Evolutionary conservation across 2,113 vertebrate genomes (phyloP).

Genomic region (Pristiophorus japonicus): DNA sequence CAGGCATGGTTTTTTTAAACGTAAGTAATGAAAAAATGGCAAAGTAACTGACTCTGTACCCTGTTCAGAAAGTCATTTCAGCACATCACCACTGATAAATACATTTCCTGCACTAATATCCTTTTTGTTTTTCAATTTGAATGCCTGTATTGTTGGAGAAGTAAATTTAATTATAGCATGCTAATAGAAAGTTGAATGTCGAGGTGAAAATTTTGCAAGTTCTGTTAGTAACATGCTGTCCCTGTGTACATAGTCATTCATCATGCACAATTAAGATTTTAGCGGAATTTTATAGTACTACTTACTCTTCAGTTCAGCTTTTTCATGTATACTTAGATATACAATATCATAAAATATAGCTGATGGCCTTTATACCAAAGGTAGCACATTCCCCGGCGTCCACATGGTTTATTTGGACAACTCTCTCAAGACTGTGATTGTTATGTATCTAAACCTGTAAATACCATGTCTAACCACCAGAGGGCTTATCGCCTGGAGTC

Average conservation of each 20-base stretch:
- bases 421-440: too few relatives aligned
- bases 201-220: background rate
- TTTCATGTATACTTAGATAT: background rate
- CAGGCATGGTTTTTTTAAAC: background rate
- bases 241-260: background rate
- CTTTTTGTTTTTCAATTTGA: background rate
- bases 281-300: background rate
- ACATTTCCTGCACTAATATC: background rate
- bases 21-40: background rate
- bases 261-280: background rate
- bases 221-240: background rate
- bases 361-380: background rate
- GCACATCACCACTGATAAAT: background rate
- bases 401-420: background rate
- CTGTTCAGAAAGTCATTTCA: background rate
- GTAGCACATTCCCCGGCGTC: background rate
- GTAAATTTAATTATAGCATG: background rate
- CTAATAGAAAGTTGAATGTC: background rate
- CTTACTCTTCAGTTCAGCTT: background rate
- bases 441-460: too few relatives aligned
- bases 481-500: too few relatives aligned
- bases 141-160: background rate
- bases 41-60: background rate
- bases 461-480: too few relatives aligned
- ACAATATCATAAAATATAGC: background rate